Evolutionary conservation across 2,113 vertebrate species (phyloP).

Genomic region (Bothrops jararaca): DNA sequence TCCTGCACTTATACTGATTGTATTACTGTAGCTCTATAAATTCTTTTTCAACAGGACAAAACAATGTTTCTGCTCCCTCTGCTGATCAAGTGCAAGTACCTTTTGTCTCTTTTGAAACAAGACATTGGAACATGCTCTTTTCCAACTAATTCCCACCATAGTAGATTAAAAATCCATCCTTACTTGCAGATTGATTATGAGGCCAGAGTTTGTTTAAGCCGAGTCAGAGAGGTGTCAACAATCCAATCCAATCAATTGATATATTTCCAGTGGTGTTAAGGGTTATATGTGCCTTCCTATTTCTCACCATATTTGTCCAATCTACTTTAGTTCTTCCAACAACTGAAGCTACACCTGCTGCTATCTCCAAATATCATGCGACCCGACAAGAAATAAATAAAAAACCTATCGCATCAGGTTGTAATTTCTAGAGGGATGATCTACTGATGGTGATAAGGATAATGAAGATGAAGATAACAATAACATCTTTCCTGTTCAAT

Average conservation of each 20-base stretch:
- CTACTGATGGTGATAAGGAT: background rate
- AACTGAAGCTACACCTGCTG: background rate
- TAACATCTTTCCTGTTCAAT: background rate
- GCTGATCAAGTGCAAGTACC: constrained; percentile 1
- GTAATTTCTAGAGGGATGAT: background rate
- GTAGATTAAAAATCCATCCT: background rate
- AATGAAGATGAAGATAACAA: background rate
- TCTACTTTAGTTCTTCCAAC: background rate
- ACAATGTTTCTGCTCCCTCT: constrained; percentile 21
- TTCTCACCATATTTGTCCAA: background rate
- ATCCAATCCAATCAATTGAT: background rate
- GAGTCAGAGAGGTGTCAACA: background rate
- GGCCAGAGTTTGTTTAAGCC: background rate
- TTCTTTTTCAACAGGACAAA: background rate
- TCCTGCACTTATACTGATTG: background rate
- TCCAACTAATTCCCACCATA: background rate
- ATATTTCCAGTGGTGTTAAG: background rate
- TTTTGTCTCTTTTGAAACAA: background rate
- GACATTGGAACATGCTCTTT: background rate
- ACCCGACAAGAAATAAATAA: background rate
- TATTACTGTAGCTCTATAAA: background rate
- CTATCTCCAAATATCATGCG: background rate
- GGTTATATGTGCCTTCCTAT: background rate
- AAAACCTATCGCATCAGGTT: background rate
- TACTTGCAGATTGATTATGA: background rate